Evolutionary conservation across 2,797 vertebrate species (phyloP), one percentile per base, ranked within the genome.

Genomic region (Alcedo atthis): DNA sequence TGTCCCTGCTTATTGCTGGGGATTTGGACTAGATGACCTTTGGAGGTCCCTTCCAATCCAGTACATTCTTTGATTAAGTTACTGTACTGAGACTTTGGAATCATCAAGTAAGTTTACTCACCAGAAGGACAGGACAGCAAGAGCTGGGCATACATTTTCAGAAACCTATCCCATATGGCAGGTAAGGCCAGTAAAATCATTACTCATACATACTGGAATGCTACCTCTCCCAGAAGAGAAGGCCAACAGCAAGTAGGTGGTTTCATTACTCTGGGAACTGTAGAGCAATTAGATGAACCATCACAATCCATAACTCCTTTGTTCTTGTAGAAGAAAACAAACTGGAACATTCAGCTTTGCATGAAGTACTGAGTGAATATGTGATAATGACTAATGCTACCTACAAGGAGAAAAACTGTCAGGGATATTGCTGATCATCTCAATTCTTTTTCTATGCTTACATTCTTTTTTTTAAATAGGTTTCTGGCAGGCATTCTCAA

Each of bases 201-300:
- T 21, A 12, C 24, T 58, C 11, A 8, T 32, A 21, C 5, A 28
- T 25, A 8, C 10, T 49, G 21, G 37, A 67, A 54, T 45, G 22
- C 20, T 32, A 10, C 16, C 24, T 85, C 25, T n/a, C 32, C 9
- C 4, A 42, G 40, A 73, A 78, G 7, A 25, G 58, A 70, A 92
- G 28, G 12, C 8, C 48, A 43, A 66, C 66, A 82, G 2, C 0
- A 5, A 19, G 3, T 14, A 45, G 25, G 46, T 17, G 0, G 15
- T 85, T 74, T 81, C 7, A 48, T 43, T 62, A 5, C 5, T 80
- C 61, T 63, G 15, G 53, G 28, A 77, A 70, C 3, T 46, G 12
- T 22, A 58, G 12, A 43, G 15, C 16, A 70, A 37, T 63, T 74
- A 48, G 16, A 22, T 37, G 30, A 89, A 25, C 15, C 5, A 28